These are phyloP conservation scores for Euphonia xanthogaster DNA, from an alignment of 2,797 vertebrate species.

Conservation along the genomic window DNA sequence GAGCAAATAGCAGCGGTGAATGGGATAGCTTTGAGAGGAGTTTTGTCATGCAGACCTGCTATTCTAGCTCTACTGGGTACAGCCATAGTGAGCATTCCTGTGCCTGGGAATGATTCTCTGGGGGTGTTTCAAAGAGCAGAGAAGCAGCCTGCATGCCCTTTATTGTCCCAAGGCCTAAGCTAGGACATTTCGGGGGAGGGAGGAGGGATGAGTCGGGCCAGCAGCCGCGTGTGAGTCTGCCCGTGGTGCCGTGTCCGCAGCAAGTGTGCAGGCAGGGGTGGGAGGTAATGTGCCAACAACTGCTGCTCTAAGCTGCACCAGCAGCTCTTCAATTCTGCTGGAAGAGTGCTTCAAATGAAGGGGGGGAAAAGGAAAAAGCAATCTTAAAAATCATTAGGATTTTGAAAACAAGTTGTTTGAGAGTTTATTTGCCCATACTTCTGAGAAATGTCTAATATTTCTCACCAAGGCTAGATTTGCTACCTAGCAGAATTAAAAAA, in stretches of 20 bases:
- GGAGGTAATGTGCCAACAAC: slow-evolving; percentile 31
- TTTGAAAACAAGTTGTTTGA: background rate
- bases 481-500: background rate
- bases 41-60: slow-evolving; percentile 64
- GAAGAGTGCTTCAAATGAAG: background rate
- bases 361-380: background rate
- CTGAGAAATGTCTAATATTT: background rate
- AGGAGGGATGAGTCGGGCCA: background rate
- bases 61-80: slow-evolving; percentile 46
- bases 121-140: slow-evolving; percentile 66
- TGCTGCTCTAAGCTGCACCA: background rate
- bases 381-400: background rate
- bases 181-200: slow-evolving; percentile 58
- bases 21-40: slow-evolving; percentile 45
- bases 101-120: slow-evolving; percentile 50
- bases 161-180: slow-evolving; percentile 44
- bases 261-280: slow-evolving; percentile 32
- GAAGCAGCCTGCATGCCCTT: slow-evolving; percentile 50
- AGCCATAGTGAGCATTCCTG: slow-evolving; percentile 61
- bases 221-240: background rate
- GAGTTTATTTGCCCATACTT: background rate
- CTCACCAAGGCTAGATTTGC: background rate
- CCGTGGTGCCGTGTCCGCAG: fast-evolving
- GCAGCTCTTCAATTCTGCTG: background rate
- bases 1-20: slow-evolving; percentile 33